Conservation (phyloP, 2,113 vertebrate species). For the Syrmaticus mikado region DNA sequence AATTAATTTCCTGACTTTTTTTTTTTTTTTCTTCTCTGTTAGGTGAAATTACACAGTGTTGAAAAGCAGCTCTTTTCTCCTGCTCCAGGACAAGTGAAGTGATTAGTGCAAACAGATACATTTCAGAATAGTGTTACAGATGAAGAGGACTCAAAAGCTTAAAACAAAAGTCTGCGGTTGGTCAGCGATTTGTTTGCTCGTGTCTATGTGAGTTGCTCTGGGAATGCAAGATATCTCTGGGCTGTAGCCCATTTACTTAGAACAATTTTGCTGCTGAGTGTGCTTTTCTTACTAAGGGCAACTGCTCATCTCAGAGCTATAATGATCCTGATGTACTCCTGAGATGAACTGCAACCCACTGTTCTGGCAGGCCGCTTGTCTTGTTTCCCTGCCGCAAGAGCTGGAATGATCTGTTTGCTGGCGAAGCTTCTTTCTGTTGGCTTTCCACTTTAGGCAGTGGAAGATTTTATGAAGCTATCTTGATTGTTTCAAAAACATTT, state of each 20-base stretch:
- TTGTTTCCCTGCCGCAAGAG: slow-evolving; percentile 1
- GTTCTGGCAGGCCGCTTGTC: slow-evolving; percentile 28
- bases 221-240: slow-evolving; percentile 17
- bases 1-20: slow-evolving; percentile 22
- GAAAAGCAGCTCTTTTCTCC: slow-evolving; percentile 10
- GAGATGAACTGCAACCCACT: slow-evolving; percentile 44
- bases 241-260: slow-evolving; percentile 17
- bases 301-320: slow-evolving; percentile 52
- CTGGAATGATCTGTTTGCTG: slow-evolving; percentile 44
- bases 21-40: neutral
- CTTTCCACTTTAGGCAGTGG: neutral
- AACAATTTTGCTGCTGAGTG: slow-evolving; percentile 50
- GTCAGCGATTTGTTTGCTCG: neutral
- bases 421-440: slow-evolving; percentile 49
- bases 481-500: slow-evolving; percentile 13
- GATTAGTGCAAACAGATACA: neutral
- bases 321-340: slow-evolving; percentile 49
- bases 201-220: neutral
- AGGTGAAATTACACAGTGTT: slow-evolving; percentile 11
- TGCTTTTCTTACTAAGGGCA: slow-evolving; percentile 36
- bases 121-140: neutral
- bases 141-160: neutral
- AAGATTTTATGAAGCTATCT: slow-evolving; percentile 39
- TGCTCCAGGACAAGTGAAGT: neutral
- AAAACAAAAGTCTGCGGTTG: slow-evolving; percentile 11